A percentile compares a stretch with the other conserved stretches of the same genome.
These are phyloP conservation scores for Corythoichthys intestinalis DNA, from an alignment of 2,113 vertebrate species.

Conservation along the genomic window DNA sequence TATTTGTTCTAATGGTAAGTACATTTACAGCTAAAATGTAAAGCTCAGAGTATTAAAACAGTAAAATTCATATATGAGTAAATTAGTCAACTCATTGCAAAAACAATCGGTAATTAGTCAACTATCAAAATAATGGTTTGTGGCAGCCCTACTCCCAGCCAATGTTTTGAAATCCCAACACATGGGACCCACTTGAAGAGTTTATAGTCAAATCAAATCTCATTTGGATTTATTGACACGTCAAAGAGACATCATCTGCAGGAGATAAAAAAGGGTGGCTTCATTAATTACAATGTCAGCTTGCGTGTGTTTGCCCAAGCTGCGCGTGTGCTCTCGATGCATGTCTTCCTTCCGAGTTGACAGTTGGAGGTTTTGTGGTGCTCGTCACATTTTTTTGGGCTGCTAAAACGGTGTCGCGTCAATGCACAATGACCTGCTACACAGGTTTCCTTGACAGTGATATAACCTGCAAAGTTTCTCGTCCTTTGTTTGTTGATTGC, in stretches of 20 bases:
- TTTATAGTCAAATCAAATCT: conserved; percentile 1
- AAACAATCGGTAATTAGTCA: no score
- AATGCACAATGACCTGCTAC: conserved; percentile 3
- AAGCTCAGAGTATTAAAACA: no score
- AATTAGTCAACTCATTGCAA: no score
- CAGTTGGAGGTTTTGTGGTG: conserved; percentile 46
- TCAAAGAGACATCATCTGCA: conserved; percentile 3
- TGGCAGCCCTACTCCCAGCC: no score
- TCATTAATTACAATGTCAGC: conserved; percentile 15
- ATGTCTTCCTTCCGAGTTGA: conserved; percentile 14
- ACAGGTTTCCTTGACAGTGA: background rate
- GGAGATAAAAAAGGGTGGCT: background rate
- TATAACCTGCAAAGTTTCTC: background rate
- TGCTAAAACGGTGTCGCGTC: conserved; percentile 9
- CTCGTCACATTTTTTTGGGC: conserved; percentile 40
- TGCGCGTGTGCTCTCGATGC: background rate
- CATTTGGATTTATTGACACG: conserved; percentile 32
- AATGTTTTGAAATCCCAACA: background rate
- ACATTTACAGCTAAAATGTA: no score
- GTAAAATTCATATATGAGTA: no score
- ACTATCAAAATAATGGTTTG: no score
- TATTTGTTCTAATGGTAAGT: no score
- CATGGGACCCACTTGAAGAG: background rate
- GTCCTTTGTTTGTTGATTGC: background rate
- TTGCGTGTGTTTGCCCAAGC: conserved; percentile 20